A percentile compares a stretch with the other conserved stretches of the same genome.
Evolutionary conservation across 2,797 vertebrate genomes (phyloP).

Genomic region (Argentina silus): DNA sequence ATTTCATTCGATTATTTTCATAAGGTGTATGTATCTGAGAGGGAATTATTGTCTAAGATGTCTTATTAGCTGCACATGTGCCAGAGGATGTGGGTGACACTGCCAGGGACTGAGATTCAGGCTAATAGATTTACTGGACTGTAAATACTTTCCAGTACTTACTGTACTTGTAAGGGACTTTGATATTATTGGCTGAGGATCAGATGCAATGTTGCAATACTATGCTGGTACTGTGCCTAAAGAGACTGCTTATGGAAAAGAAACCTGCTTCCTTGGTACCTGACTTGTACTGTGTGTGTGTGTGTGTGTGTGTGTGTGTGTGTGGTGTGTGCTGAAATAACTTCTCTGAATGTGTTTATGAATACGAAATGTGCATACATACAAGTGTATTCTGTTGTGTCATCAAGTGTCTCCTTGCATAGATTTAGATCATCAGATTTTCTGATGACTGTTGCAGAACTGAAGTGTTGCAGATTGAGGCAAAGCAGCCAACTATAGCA

Average conservation of each 20-base stretch:
- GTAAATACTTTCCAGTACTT: background rate
- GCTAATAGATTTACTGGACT: background rate
- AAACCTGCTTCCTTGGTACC: too few relatives aligned
- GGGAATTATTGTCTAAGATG: background rate
- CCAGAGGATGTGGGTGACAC: background rate
- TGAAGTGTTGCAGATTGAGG: background rate
- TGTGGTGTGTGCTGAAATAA: background rate
- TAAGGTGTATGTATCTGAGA: background rate
- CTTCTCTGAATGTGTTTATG: background rate
- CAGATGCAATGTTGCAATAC: conserved; percentile 7
- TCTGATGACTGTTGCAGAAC: conserved; percentile 7
- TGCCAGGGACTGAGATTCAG: background rate
- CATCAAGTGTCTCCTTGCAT: background rate
- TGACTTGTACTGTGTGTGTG: background rate
- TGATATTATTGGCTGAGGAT: conserved; percentile 7
- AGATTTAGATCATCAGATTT: background rate
- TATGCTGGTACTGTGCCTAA: background rate
- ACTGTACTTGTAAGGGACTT: conserved; percentile 1
- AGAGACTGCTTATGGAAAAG: background rate
- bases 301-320: too few relatives aligned
- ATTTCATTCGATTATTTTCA: background rate
- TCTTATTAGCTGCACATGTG: background rate
- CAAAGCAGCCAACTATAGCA: background rate
- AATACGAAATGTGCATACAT: conserved; percentile 1
- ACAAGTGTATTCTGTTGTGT: conserved; percentile 1